Evolutionary conservation across 2,888 invertebrate species (phyloP).

Genomic region (Mayetiola destructor): DNA sequence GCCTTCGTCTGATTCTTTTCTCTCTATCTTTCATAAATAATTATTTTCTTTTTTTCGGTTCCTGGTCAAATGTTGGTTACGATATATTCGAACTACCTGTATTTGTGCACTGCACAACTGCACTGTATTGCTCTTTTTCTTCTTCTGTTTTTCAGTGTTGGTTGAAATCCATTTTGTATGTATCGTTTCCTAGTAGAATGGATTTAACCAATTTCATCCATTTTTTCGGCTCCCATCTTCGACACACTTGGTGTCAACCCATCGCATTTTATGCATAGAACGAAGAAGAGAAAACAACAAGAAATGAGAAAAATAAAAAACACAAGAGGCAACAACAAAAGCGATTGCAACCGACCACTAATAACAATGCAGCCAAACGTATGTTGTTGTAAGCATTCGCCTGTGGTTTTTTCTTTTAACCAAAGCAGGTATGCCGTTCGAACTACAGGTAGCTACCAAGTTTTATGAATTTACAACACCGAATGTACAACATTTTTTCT

Average conservation of each 20-base stretch:
- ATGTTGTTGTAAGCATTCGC: neutral
- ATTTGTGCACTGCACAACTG: neutral
- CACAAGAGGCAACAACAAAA: neutral
- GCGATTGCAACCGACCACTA: neutral
- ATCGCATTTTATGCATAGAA: neutral
- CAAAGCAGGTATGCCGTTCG: neutral
- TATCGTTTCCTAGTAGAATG: too few species aligned
- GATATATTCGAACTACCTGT: neutral
- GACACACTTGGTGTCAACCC: conserved; percentile 5
- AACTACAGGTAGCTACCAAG: conserved; percentile 6
- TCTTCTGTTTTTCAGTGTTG: too few species aligned
- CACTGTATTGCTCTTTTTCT: neutral
- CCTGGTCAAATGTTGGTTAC: too few species aligned
- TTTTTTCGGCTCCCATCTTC: neutral
- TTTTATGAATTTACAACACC: too few species aligned
- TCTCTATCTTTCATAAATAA: neutral
- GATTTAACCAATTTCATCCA: conserved; percentile 4
- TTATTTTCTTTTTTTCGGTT: too few species aligned
- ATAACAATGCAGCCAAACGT: neutral
- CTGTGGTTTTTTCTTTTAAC: conserved; percentile 2
- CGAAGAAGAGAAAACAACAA: neutral
- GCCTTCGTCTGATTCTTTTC: neutral
- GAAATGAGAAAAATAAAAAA: neutral
- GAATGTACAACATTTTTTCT: neutral
- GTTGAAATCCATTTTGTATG: too few species aligned